Percentiles rank a stretch among this genome's conserved stretches.
phyloP scores from a whole-genome alignment of 2,113 vertebrate genomes.

The Triplophysa tibetana region DNA sequence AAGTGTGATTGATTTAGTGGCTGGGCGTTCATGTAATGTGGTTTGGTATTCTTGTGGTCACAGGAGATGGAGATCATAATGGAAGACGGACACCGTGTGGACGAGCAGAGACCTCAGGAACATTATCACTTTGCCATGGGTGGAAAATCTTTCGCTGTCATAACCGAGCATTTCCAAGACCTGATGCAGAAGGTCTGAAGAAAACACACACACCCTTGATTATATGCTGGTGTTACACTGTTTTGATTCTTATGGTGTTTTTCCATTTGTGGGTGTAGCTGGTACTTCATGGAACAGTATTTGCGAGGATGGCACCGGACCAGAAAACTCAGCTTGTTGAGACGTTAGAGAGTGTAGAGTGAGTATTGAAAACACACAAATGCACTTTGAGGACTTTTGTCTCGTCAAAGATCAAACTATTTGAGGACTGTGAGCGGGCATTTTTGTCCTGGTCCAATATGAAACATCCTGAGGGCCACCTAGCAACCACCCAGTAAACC shows the following conservation, averaged over 20 bases:
- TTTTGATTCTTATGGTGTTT: background rate
- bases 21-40: no score
- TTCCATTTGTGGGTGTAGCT: conserved; percentile 70
- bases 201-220: background rate
- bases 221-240: background rate
- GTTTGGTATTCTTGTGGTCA: background rate
- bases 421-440: no score
- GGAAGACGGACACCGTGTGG: conserved; percentile 76
- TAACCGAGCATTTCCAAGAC: conserved; percentile 93
- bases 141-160: conserved; percentile 92
- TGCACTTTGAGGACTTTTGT: background rate
- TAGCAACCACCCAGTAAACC: no score
- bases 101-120: conserved; percentile 72
- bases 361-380: conserved; percentile 66
- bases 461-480: no score
- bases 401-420: no score
- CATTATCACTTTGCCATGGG: conserved; percentile 96
- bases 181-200: conserved; percentile 87
- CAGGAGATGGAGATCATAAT: conserved; percentile 87
- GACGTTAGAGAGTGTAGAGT: conserved; percentile 94
- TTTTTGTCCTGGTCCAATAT: no score
- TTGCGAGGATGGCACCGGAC: conserved; percentile 96
- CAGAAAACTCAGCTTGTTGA: conserved; percentile 98
- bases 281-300: conserved; percentile 92
- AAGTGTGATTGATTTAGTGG: no score